Evolutionary conservation across 2,888 invertebrate genomes (phyloP), one percentile per base, ranked within the genome.

Genomic region (Cinara cedri): DNA sequence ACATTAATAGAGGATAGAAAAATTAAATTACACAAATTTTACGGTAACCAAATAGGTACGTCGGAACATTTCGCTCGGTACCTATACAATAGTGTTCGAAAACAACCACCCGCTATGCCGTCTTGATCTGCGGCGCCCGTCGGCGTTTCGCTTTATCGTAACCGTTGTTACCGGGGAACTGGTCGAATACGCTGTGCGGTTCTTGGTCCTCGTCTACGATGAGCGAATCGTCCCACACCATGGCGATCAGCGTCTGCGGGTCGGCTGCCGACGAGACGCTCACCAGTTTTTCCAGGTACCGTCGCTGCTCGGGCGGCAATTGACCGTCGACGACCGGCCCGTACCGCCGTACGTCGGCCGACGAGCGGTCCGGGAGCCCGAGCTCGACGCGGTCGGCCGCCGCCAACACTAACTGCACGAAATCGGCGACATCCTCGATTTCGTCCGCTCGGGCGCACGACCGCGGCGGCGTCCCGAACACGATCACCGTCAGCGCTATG

Each of bases 351-450:
- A 21, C 49, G 16, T 4, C 0, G 14, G 0, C 11, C 16, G 49
- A 1, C 21, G 14, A 13, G 14, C 3, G 0, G 8, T 65, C 44
- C 3, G 74, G 24, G 0, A 75, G 42, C 4, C 55, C 44, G 13
- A 66, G 60, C 13, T 3, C 16, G 1, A 0, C 21, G 1, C 66
- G 66, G n/a, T 55, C 14, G 55, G 26, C 55, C 49, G 0, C 11
- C 0, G 66, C 66, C 44, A 75, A 11, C 42, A 55, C 44, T 21
- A 54, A 21, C 42, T n/a, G 42, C 54, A 75, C 65, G n/a, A 65
- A 74, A 8, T 13, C 24, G 16, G 65, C 21, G 63, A 75, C 19
- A 2, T 75, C 51, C 8, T 65, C 54, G 2, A 65, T 8, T 11
- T 65, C 65, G 24, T 60, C 46, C n/a, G n/a, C 34, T 34, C 34